Evolutionary conservation across 2,113 vertebrate genomes (phyloP), one percentile per base, ranked within the genome.

Genomic region (Lamprologus lemairii): DNA sequence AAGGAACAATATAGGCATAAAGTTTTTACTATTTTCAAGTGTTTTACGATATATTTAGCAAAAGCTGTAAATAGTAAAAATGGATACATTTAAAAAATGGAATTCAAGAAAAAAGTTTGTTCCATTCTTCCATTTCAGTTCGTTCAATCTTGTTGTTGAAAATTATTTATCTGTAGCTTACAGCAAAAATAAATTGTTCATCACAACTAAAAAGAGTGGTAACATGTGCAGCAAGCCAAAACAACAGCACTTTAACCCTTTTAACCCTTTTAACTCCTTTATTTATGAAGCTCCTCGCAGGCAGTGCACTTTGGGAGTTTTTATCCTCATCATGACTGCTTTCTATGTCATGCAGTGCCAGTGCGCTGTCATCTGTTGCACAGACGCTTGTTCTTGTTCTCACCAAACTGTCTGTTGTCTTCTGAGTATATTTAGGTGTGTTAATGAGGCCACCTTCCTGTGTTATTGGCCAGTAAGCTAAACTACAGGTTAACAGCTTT

Each of bases 401-500:
- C 13, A 79, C 68, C 86, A 57, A 92, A 54, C 37, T 11, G 33
- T 14, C 28, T 75, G 53, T 87, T 90, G 79, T 88, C 91, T 53
- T 87, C 81, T 28, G 83, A 75, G 55, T 90, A 33, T 57, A 85
- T 89, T 86, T 86, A 88, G 80, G 82, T 42, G 80, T 86, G 88
- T 93, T 92, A 94, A 94, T 88, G 85, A 93, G 84, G 60, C 82
- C 87, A 82, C 80, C 83, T 84, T 87, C 91, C 86, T 82, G 85
- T 91, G 91, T 90, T 92, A 91, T 88, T 86, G 84, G 85, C 71
- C 54, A 53, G 89, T 94, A 88, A 92, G 82, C 90, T 92, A 42
- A 89, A 80, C 71, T 89, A 86, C 58, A 89, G 84, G 87, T 91
- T 89, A 90, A 94, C 82, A 65, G 88, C 68, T 91, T 94, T 91